Conservation (phyloP, 2,113 vertebrate species). For the Gymnorhina tibicen region DNA sequence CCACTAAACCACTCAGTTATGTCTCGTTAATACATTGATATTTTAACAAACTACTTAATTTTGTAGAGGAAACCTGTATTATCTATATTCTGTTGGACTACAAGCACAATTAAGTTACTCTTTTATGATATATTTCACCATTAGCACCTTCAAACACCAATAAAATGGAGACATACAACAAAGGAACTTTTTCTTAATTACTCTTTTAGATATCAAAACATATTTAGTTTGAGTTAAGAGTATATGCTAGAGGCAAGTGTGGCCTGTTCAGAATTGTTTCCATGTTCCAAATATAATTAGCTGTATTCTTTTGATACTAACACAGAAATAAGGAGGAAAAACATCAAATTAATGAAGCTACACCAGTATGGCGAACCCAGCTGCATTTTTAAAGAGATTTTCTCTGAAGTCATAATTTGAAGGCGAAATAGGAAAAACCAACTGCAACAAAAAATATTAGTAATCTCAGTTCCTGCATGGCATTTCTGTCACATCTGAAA, state of each 20-base stretch:
- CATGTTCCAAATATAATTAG: neutral
- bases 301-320: neutral
- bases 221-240: neutral
- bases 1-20: neutral
- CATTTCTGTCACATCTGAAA: neutral
- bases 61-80: neutral
- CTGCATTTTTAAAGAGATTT: neutral
- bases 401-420: neutral
- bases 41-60: neutral
- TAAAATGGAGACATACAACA: neutral
- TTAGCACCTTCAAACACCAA: neutral
- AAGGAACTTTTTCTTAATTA: neutral
- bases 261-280: neutral
- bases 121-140: neutral
- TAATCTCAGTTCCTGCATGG: neutral
- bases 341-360: neutral
- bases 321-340: neutral
- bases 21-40: neutral
- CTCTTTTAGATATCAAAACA: slow-evolving; percentile 23
- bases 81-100: neutral
- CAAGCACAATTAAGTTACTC: neutral
- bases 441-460: neutral
- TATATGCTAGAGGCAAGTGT: neutral
- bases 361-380: neutral
- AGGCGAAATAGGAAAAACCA: neutral